Percentiles rank a stretch among this genome's conserved stretches.
These are phyloP conservation scores for Myotis vivesi DNA, from an alignment of 2,797 vertebrate genomes.

Conservation along the genomic window DNA sequence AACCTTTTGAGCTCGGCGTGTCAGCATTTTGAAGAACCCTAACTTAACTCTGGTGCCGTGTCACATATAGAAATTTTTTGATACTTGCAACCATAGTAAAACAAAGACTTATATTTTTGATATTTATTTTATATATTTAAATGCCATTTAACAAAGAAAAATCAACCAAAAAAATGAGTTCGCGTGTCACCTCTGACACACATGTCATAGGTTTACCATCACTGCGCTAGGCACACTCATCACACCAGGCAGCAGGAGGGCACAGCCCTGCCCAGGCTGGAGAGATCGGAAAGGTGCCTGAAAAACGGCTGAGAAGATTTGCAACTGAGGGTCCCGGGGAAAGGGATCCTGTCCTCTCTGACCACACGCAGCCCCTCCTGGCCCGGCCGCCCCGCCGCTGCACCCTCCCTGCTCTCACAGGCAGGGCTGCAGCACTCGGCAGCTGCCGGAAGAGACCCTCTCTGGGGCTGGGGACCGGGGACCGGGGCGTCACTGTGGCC, in stretches of 20 bases:
- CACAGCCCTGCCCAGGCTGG: not conserved
- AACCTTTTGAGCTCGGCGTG: no score
- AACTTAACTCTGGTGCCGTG: no score
- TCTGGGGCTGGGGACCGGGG: not conserved
- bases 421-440: not conserved
- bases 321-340: not conserved
- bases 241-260: not conserved
- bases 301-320: not conserved
- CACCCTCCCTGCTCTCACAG: not conserved
- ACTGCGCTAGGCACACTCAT: not conserved
- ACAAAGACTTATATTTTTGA: no score
- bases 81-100: no score
- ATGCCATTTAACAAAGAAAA: no score
- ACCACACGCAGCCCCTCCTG: rapidly evolving
- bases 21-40: no score
- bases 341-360: rapidly evolving
- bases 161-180: no score
- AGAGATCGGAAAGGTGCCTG: not conserved
- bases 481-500: rapidly evolving
- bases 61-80: no score
- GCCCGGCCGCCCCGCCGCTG: rapidly evolving
- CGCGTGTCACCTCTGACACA: no score
- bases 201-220: no score
- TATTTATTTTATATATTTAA: no score
- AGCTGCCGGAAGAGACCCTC: not conserved